Conservation (phyloP, 2,797 vertebrate species). For the Alcedo atthis region DNA sequence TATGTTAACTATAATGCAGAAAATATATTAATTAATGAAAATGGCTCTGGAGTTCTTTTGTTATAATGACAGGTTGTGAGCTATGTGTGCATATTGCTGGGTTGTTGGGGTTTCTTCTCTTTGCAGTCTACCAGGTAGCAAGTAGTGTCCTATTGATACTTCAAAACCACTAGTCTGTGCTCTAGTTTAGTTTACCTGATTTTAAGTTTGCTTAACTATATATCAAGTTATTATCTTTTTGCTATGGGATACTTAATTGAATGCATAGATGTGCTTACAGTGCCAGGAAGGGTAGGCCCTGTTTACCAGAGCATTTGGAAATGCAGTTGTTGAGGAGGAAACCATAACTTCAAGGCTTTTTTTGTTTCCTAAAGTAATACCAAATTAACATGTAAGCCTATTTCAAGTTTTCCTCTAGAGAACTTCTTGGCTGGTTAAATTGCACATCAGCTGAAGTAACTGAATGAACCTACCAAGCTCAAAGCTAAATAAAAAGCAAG, state of each 20-base stretch:
- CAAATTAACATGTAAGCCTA: not conserved
- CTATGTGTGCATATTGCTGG: not conserved
- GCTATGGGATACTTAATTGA: not conserved
- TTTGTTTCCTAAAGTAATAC: not conserved
- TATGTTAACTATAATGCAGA: constrained; percentile 99
- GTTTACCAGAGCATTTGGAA: constrained; percentile 1
- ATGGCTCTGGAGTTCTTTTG: constrained; percentile 76
- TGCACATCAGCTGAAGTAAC: not conserved
- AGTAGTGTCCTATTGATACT: not conserved
- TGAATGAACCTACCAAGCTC: not conserved
- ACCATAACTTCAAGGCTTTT: not conserved
- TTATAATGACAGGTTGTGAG: constrained; percentile 16
- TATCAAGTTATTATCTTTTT: not conserved
- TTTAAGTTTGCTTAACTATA: not conserved
- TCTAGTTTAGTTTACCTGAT: constrained; percentile 43
- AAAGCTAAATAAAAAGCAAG: constrained; percentile 1
- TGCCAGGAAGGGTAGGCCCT: not conserved
- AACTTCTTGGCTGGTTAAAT: not conserved
- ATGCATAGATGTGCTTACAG: not conserved
- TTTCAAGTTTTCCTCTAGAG: not conserved
- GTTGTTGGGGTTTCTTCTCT: not conserved
- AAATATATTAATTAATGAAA: constrained; percentile 99
- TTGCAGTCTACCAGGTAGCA: not conserved
- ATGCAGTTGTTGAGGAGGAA: not conserved
- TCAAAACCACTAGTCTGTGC: constrained; percentile 58